Conservation (phyloP, 1,140 invertebrate species). For the Dryas iulia region DNA sequence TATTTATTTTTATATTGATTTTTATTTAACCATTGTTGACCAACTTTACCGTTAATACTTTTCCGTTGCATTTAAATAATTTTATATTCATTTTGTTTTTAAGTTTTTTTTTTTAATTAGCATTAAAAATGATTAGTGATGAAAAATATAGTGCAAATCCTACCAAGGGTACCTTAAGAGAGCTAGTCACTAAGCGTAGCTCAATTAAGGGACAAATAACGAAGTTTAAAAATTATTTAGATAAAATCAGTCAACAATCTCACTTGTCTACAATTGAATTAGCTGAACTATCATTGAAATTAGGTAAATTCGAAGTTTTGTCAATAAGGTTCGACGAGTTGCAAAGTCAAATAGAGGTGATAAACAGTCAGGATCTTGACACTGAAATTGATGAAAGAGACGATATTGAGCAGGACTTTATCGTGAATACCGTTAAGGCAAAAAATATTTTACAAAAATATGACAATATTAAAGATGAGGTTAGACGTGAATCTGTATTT, state of each 20-base stretch:
- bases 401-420: constrained; percentile 34
- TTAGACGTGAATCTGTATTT: constrained; percentile 15
- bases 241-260: constrained; percentile 4
- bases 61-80: constrained; percentile 10
- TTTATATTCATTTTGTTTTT: background rate
- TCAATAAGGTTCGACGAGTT: constrained; percentile 32
- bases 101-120: background rate
- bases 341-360: constrained; percentile 41
- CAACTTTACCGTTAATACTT: constrained; percentile 13
- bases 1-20: constrained; percentile 19
- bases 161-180: constrained; percentile 10
- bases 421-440: constrained; percentile 26
- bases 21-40: constrained; percentile 18
- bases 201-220: too few relatives aligned
- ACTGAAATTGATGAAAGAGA: constrained; percentile 31
- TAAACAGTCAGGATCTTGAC: constrained; percentile 25
- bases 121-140: too few relatives aligned
- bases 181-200: constrained; percentile 7
- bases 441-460: constrained; percentile 21
- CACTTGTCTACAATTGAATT: constrained; percentile 1
- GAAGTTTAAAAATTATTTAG: constrained; percentile 8
- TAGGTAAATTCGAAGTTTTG: constrained; percentile 3
- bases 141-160: constrained; percentile 11
- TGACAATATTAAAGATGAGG: constrained; percentile 13
- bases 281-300: constrained; percentile 2